Evolutionary conservation across 1,140 invertebrate genomes (phyloP).

Genomic region (Conopomorpha cramerella): DNA sequence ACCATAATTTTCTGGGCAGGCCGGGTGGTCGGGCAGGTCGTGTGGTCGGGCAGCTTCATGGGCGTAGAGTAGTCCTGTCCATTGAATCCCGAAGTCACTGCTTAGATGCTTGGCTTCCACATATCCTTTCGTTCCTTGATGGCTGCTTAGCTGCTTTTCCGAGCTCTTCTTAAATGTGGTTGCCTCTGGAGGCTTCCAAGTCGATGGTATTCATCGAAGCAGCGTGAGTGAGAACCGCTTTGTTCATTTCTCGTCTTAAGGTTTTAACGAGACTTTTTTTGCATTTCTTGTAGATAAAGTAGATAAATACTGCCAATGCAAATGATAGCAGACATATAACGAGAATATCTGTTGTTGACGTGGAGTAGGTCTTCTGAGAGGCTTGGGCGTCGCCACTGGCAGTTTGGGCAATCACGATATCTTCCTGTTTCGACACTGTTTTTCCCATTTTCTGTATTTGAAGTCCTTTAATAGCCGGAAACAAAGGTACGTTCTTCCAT

Average conservation of each 20-base stretch:
- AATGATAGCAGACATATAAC: neutral
- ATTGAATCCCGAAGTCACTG: neutral
- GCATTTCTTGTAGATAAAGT: neutral
- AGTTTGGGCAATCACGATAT: conserved; percentile 1
- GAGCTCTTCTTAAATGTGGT: neutral
- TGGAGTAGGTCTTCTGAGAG: neutral
- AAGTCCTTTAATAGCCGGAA: neutral
- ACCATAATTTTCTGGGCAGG: neutral
- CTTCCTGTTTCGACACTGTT: neutral
- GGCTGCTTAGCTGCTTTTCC: neutral
- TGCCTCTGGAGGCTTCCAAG: neutral
- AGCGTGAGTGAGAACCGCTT: neutral
- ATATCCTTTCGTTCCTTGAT: too few relatives aligned
- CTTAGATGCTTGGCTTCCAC: neutral
- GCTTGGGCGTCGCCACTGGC: neutral
- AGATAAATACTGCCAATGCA: neutral
- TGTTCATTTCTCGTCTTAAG: neutral
- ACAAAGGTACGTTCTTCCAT: too few relatives aligned
- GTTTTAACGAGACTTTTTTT: neutral
- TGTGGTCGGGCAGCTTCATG: neutral
- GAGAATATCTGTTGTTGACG: neutral
- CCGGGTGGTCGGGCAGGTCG: neutral
- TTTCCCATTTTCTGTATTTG: neutral
- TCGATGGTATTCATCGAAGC: neutral
- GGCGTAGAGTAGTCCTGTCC: too few relatives aligned